Conservation (phyloP, 2,797 vertebrate species). For the Rhinatrema bivittatum region DNA sequence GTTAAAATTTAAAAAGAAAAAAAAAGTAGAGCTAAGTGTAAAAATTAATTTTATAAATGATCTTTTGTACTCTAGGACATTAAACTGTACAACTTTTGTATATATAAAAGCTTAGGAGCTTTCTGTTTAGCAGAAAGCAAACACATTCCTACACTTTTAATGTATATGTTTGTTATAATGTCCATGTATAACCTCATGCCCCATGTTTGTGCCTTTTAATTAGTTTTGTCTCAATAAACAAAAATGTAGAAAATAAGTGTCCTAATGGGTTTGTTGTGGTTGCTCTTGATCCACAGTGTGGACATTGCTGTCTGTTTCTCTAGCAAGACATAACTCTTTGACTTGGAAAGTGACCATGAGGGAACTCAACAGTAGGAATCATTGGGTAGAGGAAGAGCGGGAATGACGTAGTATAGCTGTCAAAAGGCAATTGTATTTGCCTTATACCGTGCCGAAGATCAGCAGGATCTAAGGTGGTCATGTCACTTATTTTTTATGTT, state of each 20-base stretch:
- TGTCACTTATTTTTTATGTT: too few relatives aligned
- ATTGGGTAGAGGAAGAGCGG: too few relatives aligned
- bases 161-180: constrained; percentile 94
- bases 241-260: constrained; percentile 75
- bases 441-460: too few relatives aligned
- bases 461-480: too few relatives aligned
- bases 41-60: constrained; percentile 95
- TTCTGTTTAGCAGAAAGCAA: constrained; percentile 97
- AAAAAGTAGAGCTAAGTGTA: constrained; percentile 84
- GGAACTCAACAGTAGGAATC: too few relatives aligned
- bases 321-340: too few relatives aligned
- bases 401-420: too few relatives aligned
- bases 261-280: constrained; percentile 63
- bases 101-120: constrained; percentile 90
- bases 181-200: constrained; percentile 96
- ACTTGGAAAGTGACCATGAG: too few relatives aligned
- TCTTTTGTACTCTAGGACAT: constrained; percentile 98
- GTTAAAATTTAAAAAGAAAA: constrained; percentile 54
- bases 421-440: too few relatives aligned
- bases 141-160: constrained; percentile 98
- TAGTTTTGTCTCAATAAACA: constrained; percentile 99
- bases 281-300: constrained; percentile 43
- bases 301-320: too few relatives aligned
- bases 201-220: constrained; percentile 98
- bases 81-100: constrained; percentile 98